These are phyloP conservation scores for Heterohyrax brucei DNA, from an alignment of 2,797 vertebrate genomes.

Conservation along the genomic window DNA sequence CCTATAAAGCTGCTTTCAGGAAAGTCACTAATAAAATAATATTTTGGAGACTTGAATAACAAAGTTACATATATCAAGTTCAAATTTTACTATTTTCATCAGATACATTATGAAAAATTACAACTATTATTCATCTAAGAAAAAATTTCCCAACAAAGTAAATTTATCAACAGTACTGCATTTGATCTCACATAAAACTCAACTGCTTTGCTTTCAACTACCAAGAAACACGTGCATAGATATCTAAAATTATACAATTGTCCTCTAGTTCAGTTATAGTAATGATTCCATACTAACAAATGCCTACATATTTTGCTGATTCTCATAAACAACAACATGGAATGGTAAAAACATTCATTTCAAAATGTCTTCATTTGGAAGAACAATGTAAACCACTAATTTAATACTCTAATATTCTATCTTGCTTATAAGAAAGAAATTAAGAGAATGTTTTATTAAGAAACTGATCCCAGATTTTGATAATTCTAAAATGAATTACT, in stretches of 20 bases:
- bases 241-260: slow-evolving; percentile 18
- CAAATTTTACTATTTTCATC: slow-evolving; percentile 41
- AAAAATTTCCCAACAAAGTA: slow-evolving; percentile 69
- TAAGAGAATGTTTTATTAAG: slow-evolving; percentile 25
- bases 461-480: slow-evolving; percentile 59
- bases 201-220: slow-evolving; percentile 64
- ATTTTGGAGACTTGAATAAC: slow-evolving; percentile 65
- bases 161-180: not conserved
- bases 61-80: slow-evolving; percentile 6
- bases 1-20: slow-evolving; percentile 48
- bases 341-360: slow-evolving; percentile 19
- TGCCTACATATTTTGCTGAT: slow-evolving; percentile 3
- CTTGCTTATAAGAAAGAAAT: slow-evolving; percentile 12
- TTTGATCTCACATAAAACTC: slow-evolving; percentile 62
- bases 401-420: slow-evolving; percentile 23
- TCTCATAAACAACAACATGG: slow-evolving; percentile 22
- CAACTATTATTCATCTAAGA: slow-evolving; percentile 20
- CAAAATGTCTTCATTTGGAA: slow-evolving; percentile 62
- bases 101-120: slow-evolving; percentile 51
- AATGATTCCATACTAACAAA: slow-evolving; percentile 11
- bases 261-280: slow-evolving; percentile 47
- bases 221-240: not conserved
- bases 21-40: slow-evolving; percentile 62
- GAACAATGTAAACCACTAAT: not conserved
- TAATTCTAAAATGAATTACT: slow-evolving; percentile 64